Base-by-base conservation (phyloP, 2,888 invertebrate species). In the Cantharis flavilabris region DNA sequence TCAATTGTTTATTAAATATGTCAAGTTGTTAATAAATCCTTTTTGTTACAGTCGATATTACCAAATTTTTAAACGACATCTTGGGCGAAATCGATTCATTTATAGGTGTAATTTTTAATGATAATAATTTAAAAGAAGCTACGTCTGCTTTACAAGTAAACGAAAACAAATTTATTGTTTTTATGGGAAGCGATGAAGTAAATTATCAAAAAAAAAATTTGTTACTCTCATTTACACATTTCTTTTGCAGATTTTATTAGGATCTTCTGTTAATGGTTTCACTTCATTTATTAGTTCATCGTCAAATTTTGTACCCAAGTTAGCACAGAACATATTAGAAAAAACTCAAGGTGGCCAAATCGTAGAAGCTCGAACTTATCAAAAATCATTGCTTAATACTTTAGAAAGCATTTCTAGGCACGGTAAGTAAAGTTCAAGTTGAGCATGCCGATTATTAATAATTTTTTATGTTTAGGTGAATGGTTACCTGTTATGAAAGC, bases 211-310 rank as follows among this genome's bases (percentile, higher is more conserved):
- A 65, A 23, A n/a, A 23, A n/a, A 23, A 3, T 9, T 5, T 23
- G n/a, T 20, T 11, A 18, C 18, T 26, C 9, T n/a, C 5, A n/a
- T 65, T 64, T 62, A 20, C 62, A 69, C 14, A 69, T 26, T 76
- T 23, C 67, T 87, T 86, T 65, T 49, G n/a, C 84, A 93, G 93
- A 87, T 93, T 13, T 85, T 94, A 69, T 90, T 92, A 0, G 92
- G 92, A 62, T 94, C 92, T 0, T 90, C 91, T 9, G 88, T 92
- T 0, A 86, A 92, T 1, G 94, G 94, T 20, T 92, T 94, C 82
- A 91, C 91, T 80, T 93, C 93, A 13, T 91, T 92, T 65, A 93
- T 94, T 81, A 90, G 92, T 18, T 93, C 93, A 0, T 89, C 92
- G 3, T 89, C 91, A 78, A 94, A 92, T 84, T 86, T 94, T 81